Base-by-base conservation (phyloP, 2,797 vertebrate species). In the Typhlichthys subterraneus region DNA sequence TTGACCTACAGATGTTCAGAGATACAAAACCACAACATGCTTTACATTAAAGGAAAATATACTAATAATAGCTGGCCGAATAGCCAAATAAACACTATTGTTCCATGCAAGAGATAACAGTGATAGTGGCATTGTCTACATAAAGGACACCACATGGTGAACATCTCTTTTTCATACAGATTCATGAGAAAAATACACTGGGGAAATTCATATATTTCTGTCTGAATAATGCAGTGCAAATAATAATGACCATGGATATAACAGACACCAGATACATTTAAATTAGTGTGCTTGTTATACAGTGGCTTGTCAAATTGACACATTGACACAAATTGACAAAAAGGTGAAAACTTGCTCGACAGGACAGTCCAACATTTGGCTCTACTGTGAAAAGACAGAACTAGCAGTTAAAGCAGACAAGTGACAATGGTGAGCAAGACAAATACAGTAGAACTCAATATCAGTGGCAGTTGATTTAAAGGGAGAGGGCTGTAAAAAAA, bases 361-460 rank as follows among this genome's bases (percentile, higher is more conserved):
- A 17, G 50, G 38, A 23, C 23, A 23, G 23, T 23, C 23, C 23
- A 23, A 23, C 2, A 23, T 23, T 23, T 23, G 23, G 23, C 2
- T 23, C 23, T 23, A 23, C 23, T 23, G 23, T 53, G 11, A 23
- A 2, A 48, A 23, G 65, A 50, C 17, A 56, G 60, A 64, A 60
- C 11, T 31, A 5, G 13, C 19, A 38, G 29, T 50, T 14, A 9
- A 4, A 38, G 52, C 48, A 59, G 45, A 62, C 49, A 61, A 53
- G n/a, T 47, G 19, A 47, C 56, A 48, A 56, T 52, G 38, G 54
- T 42, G 38, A 69, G 54, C 45, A 42, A 62, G 61, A 53, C 50
- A 59, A 57, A 69, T 65, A 11, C 68, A 70, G 14, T 45, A 65
- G 67, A 54, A 61, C 23, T 23, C 13, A 45, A 49, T 59, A 49